Evolutionary conservation across 2,113 vertebrate species (phyloP).

Genomic region (Charina bottae): DNA sequence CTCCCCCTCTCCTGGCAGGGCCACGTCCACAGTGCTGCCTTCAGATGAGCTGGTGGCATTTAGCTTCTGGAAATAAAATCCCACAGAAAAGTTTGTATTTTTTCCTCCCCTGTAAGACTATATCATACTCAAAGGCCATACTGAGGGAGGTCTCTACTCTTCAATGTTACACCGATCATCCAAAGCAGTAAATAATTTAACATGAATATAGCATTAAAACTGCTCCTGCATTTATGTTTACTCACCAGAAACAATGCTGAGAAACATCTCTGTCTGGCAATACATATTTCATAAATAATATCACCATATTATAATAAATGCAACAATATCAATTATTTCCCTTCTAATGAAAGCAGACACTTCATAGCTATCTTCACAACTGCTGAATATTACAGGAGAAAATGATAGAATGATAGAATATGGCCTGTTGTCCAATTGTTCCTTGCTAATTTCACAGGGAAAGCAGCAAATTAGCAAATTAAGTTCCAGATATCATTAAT

Average conservation of each 20-base stretch:
- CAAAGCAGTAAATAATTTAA: conserved; percentile 36
- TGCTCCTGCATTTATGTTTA: background rate
- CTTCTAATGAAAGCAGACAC: conserved; percentile 69
- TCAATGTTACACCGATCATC: conserved; percentile 35
- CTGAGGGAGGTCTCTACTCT: conserved; percentile 40
- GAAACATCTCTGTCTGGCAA: conserved; percentile 5
- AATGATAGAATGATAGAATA: conserved; percentile 61
- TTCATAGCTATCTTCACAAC: conserved; percentile 73
- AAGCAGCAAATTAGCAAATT: conserved; percentile 81
- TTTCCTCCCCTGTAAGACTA: conserved; percentile 52
- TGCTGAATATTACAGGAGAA: conserved; percentile 53
- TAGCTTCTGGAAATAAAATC: conserved; percentile 79
- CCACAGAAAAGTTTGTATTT: conserved; percentile 60
- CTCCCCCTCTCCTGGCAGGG: conserved; percentile 81
- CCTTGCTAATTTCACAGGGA: conserved; percentile 75
- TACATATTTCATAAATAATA: conserved; percentile 22
- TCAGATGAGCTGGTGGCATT: conserved; percentile 90
- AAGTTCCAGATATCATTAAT: conserved; percentile 73
- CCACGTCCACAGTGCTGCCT: conserved; percentile 92
- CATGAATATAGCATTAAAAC: conserved; percentile 11
- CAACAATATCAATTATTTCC: conserved; percentile 14
- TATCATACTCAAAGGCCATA: conserved; percentile 10
- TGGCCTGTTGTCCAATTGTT: conserved; percentile 72
- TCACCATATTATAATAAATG: conserved; percentile 29
- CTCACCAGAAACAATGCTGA: conserved; percentile 6